These are phyloP conservation scores for Hemitrygon akajei DNA, from an alignment of 2,797 vertebrate genomes.

Conservation along the genomic window DNA sequence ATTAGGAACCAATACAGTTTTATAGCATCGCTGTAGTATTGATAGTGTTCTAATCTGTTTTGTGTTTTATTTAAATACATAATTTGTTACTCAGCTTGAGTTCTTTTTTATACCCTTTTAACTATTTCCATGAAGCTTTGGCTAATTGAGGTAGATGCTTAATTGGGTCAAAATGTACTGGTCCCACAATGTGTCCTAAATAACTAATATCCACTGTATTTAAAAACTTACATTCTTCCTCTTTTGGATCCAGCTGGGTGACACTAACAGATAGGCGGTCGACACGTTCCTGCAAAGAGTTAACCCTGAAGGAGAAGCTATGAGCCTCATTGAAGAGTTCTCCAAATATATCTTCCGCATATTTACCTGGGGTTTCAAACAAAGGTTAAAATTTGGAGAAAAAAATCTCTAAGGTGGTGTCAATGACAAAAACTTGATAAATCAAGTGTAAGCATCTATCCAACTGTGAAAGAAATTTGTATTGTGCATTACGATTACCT, in stretches of 20 bases:
- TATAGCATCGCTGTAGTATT: too few species aligned
- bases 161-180: too few species aligned
- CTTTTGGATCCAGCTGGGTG: constrained; percentile 95
- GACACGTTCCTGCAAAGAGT: constrained; percentile 93
- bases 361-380: constrained; percentile 74
- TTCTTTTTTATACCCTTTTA: too few species aligned
- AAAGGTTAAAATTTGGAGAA: constrained; percentile 40
- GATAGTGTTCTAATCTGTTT: too few species aligned
- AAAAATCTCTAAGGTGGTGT: constrained; percentile 41
- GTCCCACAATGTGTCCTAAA: too few species aligned
- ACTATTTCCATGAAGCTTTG: too few species aligned
- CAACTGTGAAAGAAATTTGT: background rate
- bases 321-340: constrained; percentile 97
- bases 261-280: constrained; percentile 94
- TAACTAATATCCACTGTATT: too few species aligned
- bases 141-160: too few species aligned
- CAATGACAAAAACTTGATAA: constrained; percentile 38
- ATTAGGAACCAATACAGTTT: too few species aligned
- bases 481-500: background rate
- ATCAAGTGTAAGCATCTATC: background rate
- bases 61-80: too few species aligned
- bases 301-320: constrained; percentile 94
- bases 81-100: too few species aligned
- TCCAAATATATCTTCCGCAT: constrained; percentile 97
- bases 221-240: constrained; percentile 85